Percentiles rank a stretch among this genome's conserved stretches.
These are phyloP conservation scores for Cottoperca gobio DNA, from an alignment of 2,797 vertebrate species.

Conservation along the genomic window DNA sequence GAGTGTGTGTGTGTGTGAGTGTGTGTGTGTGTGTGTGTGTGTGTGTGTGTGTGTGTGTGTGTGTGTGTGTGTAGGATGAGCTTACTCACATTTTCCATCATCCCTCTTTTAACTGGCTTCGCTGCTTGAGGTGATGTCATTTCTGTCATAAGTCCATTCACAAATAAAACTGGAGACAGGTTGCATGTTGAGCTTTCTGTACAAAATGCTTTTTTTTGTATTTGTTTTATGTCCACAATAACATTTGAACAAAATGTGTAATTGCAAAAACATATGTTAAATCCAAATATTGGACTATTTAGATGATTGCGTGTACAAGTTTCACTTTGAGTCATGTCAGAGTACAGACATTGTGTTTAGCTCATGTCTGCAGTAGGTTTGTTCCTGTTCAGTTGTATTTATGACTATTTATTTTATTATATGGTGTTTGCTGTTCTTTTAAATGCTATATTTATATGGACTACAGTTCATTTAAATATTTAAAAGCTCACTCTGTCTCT, in stretches of 20 bases:
- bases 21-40: slow-evolving; percentile 40
- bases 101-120: background rate
- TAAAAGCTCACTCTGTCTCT: background rate
- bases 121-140: slow-evolving; percentile 23
- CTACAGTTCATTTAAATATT: background rate
- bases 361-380: background rate
- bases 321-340: background rate
- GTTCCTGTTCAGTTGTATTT: background rate
- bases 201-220: background rate
- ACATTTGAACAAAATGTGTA: background rate
- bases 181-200: background rate
- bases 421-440: background rate
- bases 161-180: slow-evolving; percentile 5
- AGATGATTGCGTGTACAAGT: background rate
- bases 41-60: no score
- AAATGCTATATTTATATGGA: background rate
- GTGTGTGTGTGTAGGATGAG: background rate
- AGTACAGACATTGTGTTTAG: background rate
- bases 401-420: background rate
- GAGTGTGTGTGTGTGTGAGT: slow-evolving; percentile 24
- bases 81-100: slow-evolving; percentile 29
- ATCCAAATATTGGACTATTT: background rate
- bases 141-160: slow-evolving; percentile 10
- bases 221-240: slow-evolving; percentile 4
- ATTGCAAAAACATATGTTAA: background rate